Percentiles rank a stretch among this genome's conserved stretches.
Conservation (phyloP, 2,888 invertebrate genomes). For the Eurois occulta region DNA sequence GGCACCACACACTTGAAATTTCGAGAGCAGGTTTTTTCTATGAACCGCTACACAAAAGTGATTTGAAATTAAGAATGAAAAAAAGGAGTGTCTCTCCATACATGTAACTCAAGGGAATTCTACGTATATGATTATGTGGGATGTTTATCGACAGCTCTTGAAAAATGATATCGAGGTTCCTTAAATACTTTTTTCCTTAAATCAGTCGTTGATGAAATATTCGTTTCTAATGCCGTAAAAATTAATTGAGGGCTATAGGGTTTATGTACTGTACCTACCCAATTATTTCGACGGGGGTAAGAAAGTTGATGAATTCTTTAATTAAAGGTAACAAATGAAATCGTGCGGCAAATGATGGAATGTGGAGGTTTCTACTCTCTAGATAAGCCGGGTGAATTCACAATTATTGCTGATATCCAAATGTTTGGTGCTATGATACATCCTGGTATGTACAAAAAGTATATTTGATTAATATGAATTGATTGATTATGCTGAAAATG, state of each 20-base stretch:
- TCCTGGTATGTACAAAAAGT: conserved; percentile 89
- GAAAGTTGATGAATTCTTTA: not conserved
- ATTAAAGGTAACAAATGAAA: conserved; percentile 94
- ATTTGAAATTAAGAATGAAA: too few species aligned
- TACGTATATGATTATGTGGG: too few species aligned
- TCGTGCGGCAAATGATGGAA: conserved; percentile 97
- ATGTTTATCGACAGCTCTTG: too few species aligned
- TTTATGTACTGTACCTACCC: not conserved
- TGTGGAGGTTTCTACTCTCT: conserved; percentile 95
- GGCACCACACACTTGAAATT: not conserved
- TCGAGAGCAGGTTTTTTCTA: not conserved
- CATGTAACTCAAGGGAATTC: too few species aligned
- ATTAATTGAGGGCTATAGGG: too few species aligned
- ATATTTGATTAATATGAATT: not conserved
- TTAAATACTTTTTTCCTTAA: too few species aligned
- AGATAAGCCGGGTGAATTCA: conserved; percentile 97
- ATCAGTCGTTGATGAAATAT: too few species aligned
- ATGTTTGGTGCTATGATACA: conserved; percentile 97
- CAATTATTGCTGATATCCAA: conserved; percentile 94
- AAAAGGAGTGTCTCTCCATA: too few species aligned
- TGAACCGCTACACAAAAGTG: too few species aligned
- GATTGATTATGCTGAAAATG: not conserved
- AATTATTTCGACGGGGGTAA: not conserved
- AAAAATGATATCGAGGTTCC: too few species aligned
- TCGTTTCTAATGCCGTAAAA: too few species aligned